Evolutionary conservation across 1,140 invertebrate species (phyloP).

Genomic region (Drosophila bipectinata): DNA sequence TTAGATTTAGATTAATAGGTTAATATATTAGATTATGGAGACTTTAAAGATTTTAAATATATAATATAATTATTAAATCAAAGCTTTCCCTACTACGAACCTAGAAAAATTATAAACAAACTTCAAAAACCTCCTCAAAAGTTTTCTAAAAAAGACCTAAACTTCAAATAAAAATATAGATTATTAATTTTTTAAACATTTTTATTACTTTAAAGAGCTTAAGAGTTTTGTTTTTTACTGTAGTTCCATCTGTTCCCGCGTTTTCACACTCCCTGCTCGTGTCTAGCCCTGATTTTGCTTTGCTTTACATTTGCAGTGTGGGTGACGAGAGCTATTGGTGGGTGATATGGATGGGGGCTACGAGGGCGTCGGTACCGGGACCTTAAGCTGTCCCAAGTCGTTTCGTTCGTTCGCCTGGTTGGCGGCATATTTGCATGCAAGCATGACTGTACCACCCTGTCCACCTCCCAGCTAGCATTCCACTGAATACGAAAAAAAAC

Average conservation of each 20-base stretch:
- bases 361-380: slow-evolving; percentile 2
- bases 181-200: too few relatives aligned
- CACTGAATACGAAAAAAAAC: neutral
- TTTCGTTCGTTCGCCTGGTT: slow-evolving; percentile 2
- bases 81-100: too few relatives aligned
- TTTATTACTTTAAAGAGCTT: too few relatives aligned
- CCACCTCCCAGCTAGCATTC: neutral
- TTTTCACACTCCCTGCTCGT: slow-evolving; percentile 7
- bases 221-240: too few relatives aligned
- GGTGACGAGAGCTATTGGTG: neutral
- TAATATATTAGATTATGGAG: too few relatives aligned
- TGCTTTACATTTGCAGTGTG: slow-evolving; percentile 19
- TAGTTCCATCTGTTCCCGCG: neutral
- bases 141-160: too few relatives aligned
- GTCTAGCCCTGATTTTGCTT: slow-evolving; percentile 23
- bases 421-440: slow-evolving; percentile 19
- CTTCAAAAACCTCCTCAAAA: too few relatives aligned
- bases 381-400: slow-evolving; percentile 29
- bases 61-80: too few relatives aligned
- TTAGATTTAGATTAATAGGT: too few relatives aligned
- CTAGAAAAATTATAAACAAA: too few relatives aligned
- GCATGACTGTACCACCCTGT: slow-evolving; percentile 5
- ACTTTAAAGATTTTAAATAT: too few relatives aligned
- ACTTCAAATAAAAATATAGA: too few relatives aligned
- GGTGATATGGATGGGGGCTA: neutral